A percentile compares a stretch with the other conserved stretches of the same genome.
phyloP scores from a whole-genome alignment of 2,113 vertebrate genomes.

The Osmerus eperlanus region DNA sequence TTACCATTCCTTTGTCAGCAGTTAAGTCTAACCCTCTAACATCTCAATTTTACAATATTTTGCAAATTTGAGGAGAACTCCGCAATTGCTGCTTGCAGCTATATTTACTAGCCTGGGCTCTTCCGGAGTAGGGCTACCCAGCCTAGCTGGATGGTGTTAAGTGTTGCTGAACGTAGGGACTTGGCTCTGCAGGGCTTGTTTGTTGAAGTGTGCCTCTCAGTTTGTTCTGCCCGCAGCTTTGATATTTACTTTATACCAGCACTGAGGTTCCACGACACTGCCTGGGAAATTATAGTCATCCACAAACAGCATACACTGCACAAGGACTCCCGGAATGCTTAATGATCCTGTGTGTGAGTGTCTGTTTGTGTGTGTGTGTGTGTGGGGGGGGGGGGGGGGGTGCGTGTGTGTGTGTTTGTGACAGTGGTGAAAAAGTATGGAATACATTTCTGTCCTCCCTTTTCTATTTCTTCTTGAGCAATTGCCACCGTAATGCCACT shows the following conservation, averaged over 20 bases:
- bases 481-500: neutral
- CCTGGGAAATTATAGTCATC: constrained; percentile 27
- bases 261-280: neutral
- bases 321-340: constrained; percentile 34
- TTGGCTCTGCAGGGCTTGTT: constrained; percentile 1
- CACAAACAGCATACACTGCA: constrained; percentile 7
- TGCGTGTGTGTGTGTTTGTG: constrained; percentile 3
- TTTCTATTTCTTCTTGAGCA: neutral
- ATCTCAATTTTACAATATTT: too few relatives aligned
- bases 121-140: too few relatives aligned
- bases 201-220: neutral
- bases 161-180: neutral
- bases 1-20: too few relatives aligned
- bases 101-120: too few relatives aligned
- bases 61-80: too few relatives aligned
- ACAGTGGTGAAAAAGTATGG: neutral
- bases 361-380: neutral
- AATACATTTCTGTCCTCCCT: neutral
- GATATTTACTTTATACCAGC: constrained; percentile 17
- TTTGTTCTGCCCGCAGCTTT: constrained; percentile 4
- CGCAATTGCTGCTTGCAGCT: too few relatives aligned
- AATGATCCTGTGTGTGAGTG: constrained; percentile 13
- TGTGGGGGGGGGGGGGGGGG: neutral
- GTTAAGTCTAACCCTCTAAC: too few relatives aligned
- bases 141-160: neutral